Conservation (phyloP, 2,888 invertebrate genomes). For the Sinohyriopsis cumingii region DNA sequence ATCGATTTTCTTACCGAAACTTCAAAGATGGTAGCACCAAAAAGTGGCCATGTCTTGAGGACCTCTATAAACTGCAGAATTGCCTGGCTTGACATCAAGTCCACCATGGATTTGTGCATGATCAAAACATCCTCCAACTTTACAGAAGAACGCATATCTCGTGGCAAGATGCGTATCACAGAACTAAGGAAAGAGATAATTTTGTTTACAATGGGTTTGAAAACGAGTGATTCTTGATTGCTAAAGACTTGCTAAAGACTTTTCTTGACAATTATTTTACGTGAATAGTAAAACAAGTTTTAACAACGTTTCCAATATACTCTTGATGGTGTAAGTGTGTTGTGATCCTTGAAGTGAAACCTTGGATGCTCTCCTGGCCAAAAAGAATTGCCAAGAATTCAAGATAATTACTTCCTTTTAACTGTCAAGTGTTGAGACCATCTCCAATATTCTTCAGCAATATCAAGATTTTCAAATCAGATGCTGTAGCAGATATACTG, state of each 20-base stretch:
- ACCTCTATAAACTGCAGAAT: slow-evolving; percentile 94
- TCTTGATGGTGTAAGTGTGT: too few relatives aligned
- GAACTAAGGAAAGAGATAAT: slow-evolving; percentile 49
- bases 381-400: too few relatives aligned
- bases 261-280: background rate
- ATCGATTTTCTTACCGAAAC: slow-evolving; percentile 82
- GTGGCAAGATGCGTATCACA: slow-evolving; percentile 79
- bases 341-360: too few relatives aligned
- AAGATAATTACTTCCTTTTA: too few relatives aligned
- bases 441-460: too few relatives aligned
- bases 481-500: too few relatives aligned
- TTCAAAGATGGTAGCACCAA: slow-evolving; percentile 93
- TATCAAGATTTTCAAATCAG: too few relatives aligned
- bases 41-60: slow-evolving; percentile 93
- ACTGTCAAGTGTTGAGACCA: too few relatives aligned
- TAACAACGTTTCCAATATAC: too few relatives aligned
- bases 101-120: slow-evolving; percentile 91
- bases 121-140: slow-evolving; percentile 86
- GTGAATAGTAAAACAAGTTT: background rate
- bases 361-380: too few relatives aligned
- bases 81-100: slow-evolving; percentile 88
- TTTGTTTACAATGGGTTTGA: background rate
- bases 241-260: background rate
- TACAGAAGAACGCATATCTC: slow-evolving; percentile 84
- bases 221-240: background rate